Base-by-base conservation (phyloP, 30 jellyfish, hydroid and myxozoan species). In the Nemopilema nomurai region DNA sequence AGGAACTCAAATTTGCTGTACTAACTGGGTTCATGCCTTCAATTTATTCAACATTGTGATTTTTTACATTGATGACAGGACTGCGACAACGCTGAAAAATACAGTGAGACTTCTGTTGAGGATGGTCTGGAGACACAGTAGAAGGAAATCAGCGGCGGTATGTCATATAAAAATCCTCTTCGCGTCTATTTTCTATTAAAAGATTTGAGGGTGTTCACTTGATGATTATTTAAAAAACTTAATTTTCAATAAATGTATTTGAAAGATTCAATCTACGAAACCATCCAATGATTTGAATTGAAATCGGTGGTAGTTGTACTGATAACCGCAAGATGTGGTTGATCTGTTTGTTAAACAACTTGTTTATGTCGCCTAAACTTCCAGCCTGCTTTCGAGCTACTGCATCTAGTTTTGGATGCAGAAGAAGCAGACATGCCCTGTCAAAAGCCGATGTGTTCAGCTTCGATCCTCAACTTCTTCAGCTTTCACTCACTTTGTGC, bases 121-220 rank as follows among this genome's bases (percentile, higher is more conserved):
- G 74, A 81, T 81, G 90, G 90, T 81, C 30, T 69, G 90, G 90
- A 57, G 81, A 28, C 74, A 65, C 33, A 69, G 57, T 74, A 71
- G 90, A 57, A 69, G 81, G 19, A 81, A 81, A 28, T 67, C 90
- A 7, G 81, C 90, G 49, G 90, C 90, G 66, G 90, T 81, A 33
- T 67, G 90, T 65, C 17, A 1, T 8, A 6, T 4, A 41, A n/a
- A n/a, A n/a, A n/a, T n/a, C n/a, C n/a, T n/a, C n/a, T n/a, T n/a
- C n/a, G n/a, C n/a, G n/a, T n/a, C n/a, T n/a, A n/a, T n/a, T n/a
- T n/a, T n/a, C n/a, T n/a, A n/a, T n/a, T n/a, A n/a, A n/a, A n/a
- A n/a, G n/a, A n/a, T n/a, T n/a, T n/a, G n/a, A n/a, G n/a, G n/a
- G n/a, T n/a, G n/a, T n/a, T n/a, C n/a, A n/a, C n/a, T n/a, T n/a